A percentile compares a stretch with the other conserved stretches of the same genome.
Evolutionary conservation across 2,113 vertebrate genomes (phyloP).

Genomic region (Pandion haliaetus): DNA sequence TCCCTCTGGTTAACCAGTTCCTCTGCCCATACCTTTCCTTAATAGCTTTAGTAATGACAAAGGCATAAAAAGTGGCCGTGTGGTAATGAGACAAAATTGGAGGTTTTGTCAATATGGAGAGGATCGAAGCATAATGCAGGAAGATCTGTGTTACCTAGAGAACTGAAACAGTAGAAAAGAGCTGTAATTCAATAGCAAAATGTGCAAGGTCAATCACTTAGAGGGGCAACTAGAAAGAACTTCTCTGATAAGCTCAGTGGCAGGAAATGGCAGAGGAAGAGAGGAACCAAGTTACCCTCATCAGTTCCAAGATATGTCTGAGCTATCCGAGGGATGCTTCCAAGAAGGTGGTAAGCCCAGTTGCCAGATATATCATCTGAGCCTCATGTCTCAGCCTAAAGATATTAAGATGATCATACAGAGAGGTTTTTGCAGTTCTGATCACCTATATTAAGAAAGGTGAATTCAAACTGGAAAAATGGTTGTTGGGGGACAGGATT

Average conservation of each 20-base stretch:
- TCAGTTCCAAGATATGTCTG: not conserved
- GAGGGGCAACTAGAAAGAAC: not conserved
- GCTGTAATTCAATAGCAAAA: not conserved
- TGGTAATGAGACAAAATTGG: conserved; percentile 28
- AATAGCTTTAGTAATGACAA: conserved; percentile 35
- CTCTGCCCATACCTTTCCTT: not conserved
- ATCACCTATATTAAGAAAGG: not conserved
- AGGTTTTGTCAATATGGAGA: conserved; percentile 17
- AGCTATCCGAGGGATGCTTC: not conserved
- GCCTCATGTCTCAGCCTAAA: not conserved
- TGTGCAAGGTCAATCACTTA: not conserved
- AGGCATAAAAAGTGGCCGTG: conserved; percentile 19
- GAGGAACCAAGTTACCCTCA: not conserved
- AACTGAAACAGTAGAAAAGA: not conserved
- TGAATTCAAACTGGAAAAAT: not conserved
- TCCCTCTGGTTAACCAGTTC: not conserved
- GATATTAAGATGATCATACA: not conserved
- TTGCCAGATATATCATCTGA: not conserved
- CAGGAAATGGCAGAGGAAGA: not conserved
- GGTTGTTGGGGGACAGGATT: not conserved
- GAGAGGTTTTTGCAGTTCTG: not conserved
- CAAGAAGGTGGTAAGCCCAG: not conserved
- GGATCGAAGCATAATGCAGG: conserved; percentile 15
- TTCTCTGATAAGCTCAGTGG: not conserved
- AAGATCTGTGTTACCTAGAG: conserved; percentile 1